These are phyloP conservation scores for Amblyraja radiata DNA, from an alignment of 2,797 vertebrate species.

Conservation along the genomic window DNA sequence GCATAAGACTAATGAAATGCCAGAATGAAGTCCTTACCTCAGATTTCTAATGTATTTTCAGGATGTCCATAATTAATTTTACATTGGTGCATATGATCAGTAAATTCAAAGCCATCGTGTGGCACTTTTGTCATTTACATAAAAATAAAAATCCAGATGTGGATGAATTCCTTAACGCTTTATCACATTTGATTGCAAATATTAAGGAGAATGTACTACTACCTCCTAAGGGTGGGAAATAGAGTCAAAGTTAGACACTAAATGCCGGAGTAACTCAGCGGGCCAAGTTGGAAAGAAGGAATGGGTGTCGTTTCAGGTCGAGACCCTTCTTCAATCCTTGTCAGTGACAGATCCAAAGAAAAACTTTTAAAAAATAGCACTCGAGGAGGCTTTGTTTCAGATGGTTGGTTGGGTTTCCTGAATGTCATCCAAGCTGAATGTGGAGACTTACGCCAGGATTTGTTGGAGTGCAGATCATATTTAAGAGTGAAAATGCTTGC, in stretches of 20 bases:
- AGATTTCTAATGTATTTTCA: neutral
- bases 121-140: neutral
- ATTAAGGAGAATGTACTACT: too few relatives aligned
- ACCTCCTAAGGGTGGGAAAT: too few relatives aligned
- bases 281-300: too few relatives aligned
- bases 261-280: too few relatives aligned
- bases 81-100: neutral
- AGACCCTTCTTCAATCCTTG: too few relatives aligned
- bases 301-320: too few relatives aligned
- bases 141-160: neutral
- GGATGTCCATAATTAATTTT: neutral
- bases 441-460: neutral
- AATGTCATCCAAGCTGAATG: neutral
- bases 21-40: neutral
- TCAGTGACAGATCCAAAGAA: too few relatives aligned
- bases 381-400: too few relatives aligned
- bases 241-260: too few relatives aligned
- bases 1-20: neutral
- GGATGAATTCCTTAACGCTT: neutral
- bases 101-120: neutral
- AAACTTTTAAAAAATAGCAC: too few relatives aligned
- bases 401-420: too few relatives aligned
- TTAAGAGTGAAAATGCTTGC: neutral
- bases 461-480: neutral
- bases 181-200: too few relatives aligned